Evolutionary conservation across 2,113 vertebrate genomes (phyloP).

Genomic region (Notothenia rossii): DNA sequence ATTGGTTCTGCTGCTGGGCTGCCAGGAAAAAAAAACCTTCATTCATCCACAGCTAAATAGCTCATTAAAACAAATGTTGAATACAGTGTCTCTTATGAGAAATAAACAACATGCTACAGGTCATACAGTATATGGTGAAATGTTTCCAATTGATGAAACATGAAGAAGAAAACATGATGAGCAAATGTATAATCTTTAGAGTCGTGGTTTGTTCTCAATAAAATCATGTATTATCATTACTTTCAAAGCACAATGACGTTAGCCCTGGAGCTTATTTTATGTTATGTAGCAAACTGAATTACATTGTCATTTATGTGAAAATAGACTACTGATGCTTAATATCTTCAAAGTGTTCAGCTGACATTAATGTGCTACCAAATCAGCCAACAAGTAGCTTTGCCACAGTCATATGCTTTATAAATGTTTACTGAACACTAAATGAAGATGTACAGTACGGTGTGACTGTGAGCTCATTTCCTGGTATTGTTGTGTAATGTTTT

Average conservation of each 20-base stretch:
- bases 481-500: neutral
- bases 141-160: constrained; percentile 13
- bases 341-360: neutral
- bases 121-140: neutral
- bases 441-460: no score
- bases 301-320: neutral
- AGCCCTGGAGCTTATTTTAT: neutral
- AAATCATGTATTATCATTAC: constrained; percentile 5
- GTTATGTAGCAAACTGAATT: neutral
- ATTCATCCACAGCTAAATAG: constrained; percentile 10
- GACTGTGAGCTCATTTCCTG: neutral
- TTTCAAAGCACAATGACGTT: constrained; percentile 12
- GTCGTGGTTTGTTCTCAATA: neutral
- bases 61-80: constrained; percentile 1
- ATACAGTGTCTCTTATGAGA: constrained; percentile 3
- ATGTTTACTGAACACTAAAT: no score
- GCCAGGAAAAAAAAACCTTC: neutral
- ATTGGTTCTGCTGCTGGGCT: constrained; percentile 33
- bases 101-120: neutral
- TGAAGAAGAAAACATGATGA: constrained; percentile 3
- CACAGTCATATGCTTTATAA: neutral
- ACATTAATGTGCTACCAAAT: neutral
- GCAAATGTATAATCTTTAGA: constrained; percentile 3
- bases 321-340: neutral
- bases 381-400: constrained; percentile 1